Evolutionary conservation across 2,888 invertebrate species (phyloP), one percentile per base, ranked within the genome.

Genomic region (Malachius bipustulatus): DNA sequence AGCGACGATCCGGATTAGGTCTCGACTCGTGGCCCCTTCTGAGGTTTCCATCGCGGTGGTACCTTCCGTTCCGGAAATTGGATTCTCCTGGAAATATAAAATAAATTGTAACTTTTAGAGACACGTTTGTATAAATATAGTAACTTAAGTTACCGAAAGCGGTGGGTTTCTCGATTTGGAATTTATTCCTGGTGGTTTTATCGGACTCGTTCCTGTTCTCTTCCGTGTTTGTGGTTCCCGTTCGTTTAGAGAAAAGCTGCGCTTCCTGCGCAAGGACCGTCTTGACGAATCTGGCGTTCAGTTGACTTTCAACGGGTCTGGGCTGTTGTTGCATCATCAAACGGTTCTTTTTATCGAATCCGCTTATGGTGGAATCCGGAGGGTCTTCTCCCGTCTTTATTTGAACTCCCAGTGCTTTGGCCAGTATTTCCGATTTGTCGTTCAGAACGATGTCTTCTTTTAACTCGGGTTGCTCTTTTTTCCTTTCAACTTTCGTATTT

Each of bases 331-430:
- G n/a, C 24, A 19, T 19, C n/a, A n/a, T 8, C 6, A 19, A n/a
- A 19, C 6, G 48, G 27, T 47, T 47, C 32, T 51, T 56, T 38
- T 59, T 62, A n/a, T 54, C 52, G 35, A 54, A 62, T 13, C 57
- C 59, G 33, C 55, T 55, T 6, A 57, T 52, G 33, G 49, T 48
- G 6, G 56, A 52, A 27, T 57, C 58, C 2, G 60, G 56, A 4
- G 54, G 48, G 43, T 63, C 61, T 34, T 59, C 58, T 0, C 60
- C 62, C 1, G 56, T 59, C 47, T 63, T 62, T 11, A 62, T 56
- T 39, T 60, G 60, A 2, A 63, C 62, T 2, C 62, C 76, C 14
- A 74, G 56, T 3, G 74, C 75, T 44, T 67, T 56, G 0, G 75
- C 75, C 42, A 75, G 55, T 34, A 68, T 65, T 29, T 71, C 67